These are phyloP conservation scores for Galemys pyrenaicus DNA, from an alignment of 2,113 vertebrate species.

Conservation along the genomic window DNA sequence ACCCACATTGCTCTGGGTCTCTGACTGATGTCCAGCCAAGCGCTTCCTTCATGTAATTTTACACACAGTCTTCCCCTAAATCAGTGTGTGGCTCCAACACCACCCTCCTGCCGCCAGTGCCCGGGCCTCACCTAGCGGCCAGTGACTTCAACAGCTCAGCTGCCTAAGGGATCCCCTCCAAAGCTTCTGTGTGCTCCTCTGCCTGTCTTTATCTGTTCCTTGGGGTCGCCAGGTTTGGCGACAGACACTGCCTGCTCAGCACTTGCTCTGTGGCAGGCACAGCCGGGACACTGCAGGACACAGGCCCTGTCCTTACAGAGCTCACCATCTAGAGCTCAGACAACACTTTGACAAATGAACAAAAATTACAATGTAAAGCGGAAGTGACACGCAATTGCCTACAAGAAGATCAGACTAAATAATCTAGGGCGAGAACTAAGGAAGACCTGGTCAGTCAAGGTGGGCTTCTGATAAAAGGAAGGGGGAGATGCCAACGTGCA, in stretches of 20 bases:
- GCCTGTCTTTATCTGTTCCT: background rate
- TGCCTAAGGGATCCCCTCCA: background rate
- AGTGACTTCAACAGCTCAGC: background rate
- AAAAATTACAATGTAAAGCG: background rate
- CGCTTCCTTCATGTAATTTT: slow-evolving; percentile 8
- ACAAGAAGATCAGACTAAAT: background rate
- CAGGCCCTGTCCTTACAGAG: background rate
- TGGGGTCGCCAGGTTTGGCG: background rate
- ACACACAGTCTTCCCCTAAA: background rate
- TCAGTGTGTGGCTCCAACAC: background rate
- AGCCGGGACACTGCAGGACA: background rate
- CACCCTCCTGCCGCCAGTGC: background rate
- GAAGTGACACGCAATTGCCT: background rate
- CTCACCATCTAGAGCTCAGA: background rate
- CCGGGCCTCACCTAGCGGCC: background rate
- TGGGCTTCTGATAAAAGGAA: background rate
- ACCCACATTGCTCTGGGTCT: slow-evolving; percentile 43
- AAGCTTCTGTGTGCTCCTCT: background rate
- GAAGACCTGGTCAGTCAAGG: background rate
- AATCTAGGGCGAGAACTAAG: background rate
- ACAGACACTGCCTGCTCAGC: background rate
- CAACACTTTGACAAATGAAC: background rate
- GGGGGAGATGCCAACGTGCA: background rate
- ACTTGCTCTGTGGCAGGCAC: background rate
- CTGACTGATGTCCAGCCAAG: slow-evolving; percentile 29